Evolutionary conservation across 2,888 invertebrate genomes (phyloP).

Genomic region (Dastarcus helophoroides): DNA sequence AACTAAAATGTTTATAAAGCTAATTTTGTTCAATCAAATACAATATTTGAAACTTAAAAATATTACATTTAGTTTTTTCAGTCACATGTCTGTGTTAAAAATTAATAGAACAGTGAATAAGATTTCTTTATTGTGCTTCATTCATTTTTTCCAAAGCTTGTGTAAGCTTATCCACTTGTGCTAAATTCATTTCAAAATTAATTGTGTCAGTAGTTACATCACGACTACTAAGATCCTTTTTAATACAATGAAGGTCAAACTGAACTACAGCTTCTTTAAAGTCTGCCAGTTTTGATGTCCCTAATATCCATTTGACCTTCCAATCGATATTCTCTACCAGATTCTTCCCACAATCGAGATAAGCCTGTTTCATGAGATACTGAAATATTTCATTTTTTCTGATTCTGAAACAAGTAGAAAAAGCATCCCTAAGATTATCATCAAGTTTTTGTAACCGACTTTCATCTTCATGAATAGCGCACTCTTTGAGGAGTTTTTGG

Average conservation of each 20-base stretch:
- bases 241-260: slow-evolving; percentile 34
- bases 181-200: slow-evolving; percentile 29
- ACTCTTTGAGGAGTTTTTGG: slow-evolving; percentile 26
- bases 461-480: slow-evolving; percentile 15
- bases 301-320: slow-evolving; percentile 43
- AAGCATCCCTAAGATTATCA: slow-evolving; percentile 15
- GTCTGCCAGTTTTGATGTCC: slow-evolving; percentile 39
- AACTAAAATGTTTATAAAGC: no score
- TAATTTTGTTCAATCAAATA: no score
- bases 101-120: no score
- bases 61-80: no score
- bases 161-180: slow-evolving; percentile 7
- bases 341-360: slow-evolving; percentile 29
- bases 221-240: slow-evolving; percentile 12
- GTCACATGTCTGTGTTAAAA: no score
- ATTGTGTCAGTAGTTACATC: slow-evolving; percentile 17
- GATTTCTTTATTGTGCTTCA: no score
- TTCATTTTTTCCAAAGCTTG: slow-evolving; percentile 7
- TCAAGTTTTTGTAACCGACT: slow-evolving; percentile 14
- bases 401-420: slow-evolving; percentile 27
- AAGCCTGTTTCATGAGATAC: slow-evolving; percentile 22
- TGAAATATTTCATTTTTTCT: slow-evolving; percentile 29
- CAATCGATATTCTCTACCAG: slow-evolving; percentile 41
- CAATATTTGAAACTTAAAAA: no score
- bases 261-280: slow-evolving; percentile 39